Evolutionary conservation across 2,888 invertebrate genomes (phyloP).

Genomic region (Rotaria sp.): DNA sequence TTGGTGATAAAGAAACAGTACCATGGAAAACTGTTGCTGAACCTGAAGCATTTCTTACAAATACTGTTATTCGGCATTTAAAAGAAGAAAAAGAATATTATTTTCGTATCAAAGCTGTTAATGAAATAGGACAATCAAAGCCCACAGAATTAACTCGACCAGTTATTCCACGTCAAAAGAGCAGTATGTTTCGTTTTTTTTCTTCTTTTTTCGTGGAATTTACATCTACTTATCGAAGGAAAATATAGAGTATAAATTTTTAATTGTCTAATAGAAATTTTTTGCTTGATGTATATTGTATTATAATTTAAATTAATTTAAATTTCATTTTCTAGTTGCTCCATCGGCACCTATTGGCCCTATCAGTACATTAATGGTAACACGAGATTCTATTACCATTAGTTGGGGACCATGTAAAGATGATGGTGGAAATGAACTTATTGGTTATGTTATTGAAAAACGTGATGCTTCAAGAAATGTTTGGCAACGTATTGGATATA

Average conservation of each 20-base stretch:
- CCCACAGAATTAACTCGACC: slow-evolving; percentile 37
- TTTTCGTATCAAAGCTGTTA: slow-evolving; percentile 63
- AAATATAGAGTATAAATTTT: no score
- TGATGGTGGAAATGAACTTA: slow-evolving; percentile 31
- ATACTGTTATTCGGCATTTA: slow-evolving; percentile 77
- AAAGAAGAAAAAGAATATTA: slow-evolving; percentile 83
- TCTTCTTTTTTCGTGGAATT: background rate
- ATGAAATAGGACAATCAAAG: slow-evolving; percentile 35
- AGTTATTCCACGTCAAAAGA: slow-evolving; percentile 36
- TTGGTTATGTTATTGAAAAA: slow-evolving; percentile 35
- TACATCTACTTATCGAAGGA: background rate
- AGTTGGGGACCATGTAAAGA: slow-evolving; percentile 40
- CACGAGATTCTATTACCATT: slow-evolving; percentile 36
- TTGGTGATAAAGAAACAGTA: slow-evolving; percentile 60
- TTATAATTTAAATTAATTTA: no score
- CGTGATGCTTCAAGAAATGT: slow-evolving; percentile 23
- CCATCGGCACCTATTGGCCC: slow-evolving; percentile 40
- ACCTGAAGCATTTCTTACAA: slow-evolving; percentile 84
- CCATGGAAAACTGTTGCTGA: slow-evolving; percentile 86
- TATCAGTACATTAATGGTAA: slow-evolving; percentile 17
- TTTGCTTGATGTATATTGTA: no score
- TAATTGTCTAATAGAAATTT: no score
- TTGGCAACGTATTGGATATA: slow-evolving; percentile 34
- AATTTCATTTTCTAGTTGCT: background rate
- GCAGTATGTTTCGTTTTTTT: background rate